Percentiles rank a stretch among this genome's conserved stretches.
Evolutionary conservation across 2,113 vertebrate genomes (phyloP).

Genomic region (Neolamprologus toae): DNA sequence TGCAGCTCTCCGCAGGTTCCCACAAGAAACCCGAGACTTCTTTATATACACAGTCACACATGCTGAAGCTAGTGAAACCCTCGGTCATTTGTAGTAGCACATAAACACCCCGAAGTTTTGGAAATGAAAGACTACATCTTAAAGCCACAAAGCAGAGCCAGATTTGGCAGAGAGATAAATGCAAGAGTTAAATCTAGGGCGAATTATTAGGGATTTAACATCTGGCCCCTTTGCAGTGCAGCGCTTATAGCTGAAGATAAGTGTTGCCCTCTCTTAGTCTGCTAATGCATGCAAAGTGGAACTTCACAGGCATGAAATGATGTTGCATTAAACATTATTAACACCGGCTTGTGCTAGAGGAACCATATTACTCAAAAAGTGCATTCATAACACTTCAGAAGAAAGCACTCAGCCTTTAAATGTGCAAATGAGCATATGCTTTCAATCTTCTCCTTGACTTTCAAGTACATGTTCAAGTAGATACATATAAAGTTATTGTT

Average conservation of each 20-base stretch:
- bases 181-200: conserved; percentile 47
- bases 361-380: not conserved
- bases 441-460: not conserved
- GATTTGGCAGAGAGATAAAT: conserved; percentile 57
- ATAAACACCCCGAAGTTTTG: conserved; percentile 31
- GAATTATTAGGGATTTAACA: conserved; percentile 65
- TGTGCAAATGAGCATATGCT: not conserved
- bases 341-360: not conserved
- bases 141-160: conserved; percentile 41
- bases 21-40: conserved; percentile 52
- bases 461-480: not conserved
- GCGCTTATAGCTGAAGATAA: conserved; percentile 16
- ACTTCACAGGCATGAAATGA: not conserved
- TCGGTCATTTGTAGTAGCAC: conserved; percentile 32
- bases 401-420: not conserved
- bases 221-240: conserved; percentile 42
- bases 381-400: not conserved
- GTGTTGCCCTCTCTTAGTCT: conserved; percentile 22
- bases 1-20: conserved; percentile 41
- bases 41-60: conserved; percentile 12
- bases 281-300: conserved; percentile 40
- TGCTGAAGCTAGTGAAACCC: conserved; percentile 29
- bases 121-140: conserved; percentile 42
- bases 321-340: conserved; percentile 30
- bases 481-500: not conserved